Evolutionary conservation across 2,113 vertebrate species (phyloP), one percentile per base, ranked within the genome.

Genomic region (Clupea harengus): DNA sequence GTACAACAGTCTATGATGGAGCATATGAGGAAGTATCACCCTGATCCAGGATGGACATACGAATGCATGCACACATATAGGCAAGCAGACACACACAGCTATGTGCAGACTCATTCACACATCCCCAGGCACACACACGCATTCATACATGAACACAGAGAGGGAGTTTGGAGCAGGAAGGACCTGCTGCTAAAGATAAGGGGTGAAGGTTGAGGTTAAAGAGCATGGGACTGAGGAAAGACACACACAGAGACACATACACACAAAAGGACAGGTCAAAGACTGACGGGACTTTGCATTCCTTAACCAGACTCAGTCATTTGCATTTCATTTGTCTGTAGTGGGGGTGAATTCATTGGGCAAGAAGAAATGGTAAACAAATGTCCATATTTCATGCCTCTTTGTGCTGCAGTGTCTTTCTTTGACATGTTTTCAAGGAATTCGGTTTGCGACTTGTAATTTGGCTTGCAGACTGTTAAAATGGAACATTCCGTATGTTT

Each of bases 141-240:
- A 64, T 64, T 6, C 22, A 25, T 39, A 17, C 10, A 78, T 32
- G 10, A n/a, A 17, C 10, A 39, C 28, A 17, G 10, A 39, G 25
- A 32, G 72, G 28, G 72, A 28, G 57, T 20, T 82, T 81, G 85
- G 81, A 86, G 90, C 91, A 93, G 93, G 94, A 94, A 95, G 91
- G 60, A 83, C 88, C 91, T 94, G 93, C 86, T 50, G 86, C 75
- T 82, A 83, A 86, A 32, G 93, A 95, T 95, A 94, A 94, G 90
- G 46, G 87, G 90, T 52, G 67, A 85, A 86, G 57, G 84, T 52
- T 85, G 86, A 84, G 46, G 52, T 81, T 82, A 86, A 46, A 78
- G 52, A 81, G 22, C 82, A 84, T 81, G 20, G 57, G 3, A n/a
- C 49, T 50, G 17, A 54, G 67, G 45, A 84, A 54, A 45, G 28